Evolutionary conservation across 2,888 invertebrate genomes (phyloP).

Genomic region (Ennomos quercinarius): DNA sequence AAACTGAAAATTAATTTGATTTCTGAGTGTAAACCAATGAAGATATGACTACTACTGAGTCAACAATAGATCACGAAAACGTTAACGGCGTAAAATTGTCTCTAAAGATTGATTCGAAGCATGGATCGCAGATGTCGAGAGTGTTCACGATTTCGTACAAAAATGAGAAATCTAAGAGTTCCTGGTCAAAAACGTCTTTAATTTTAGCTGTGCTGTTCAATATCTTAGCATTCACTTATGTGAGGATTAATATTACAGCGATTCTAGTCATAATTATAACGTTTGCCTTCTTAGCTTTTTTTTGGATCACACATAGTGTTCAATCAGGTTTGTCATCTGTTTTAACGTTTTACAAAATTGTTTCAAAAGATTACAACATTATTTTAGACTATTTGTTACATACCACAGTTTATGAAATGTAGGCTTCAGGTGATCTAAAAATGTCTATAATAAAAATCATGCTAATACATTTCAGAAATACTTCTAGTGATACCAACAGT

Average conservation of each 20-base stretch:
- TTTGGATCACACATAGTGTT: slow-evolving; percentile 78
- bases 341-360: not conserved
- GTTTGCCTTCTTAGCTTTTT: slow-evolving; percentile 65
- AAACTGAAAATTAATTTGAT: not conserved
- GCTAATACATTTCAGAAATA: slow-evolving; percentile 61
- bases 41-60: slow-evolving; percentile 35
- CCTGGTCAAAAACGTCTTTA: slow-evolving; percentile 64
- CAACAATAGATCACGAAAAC: slow-evolving; percentile 62
- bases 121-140: slow-evolving; percentile 62
- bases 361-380: no score
- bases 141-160: slow-evolving; percentile 71
- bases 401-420: no score
- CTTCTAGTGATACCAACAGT: slow-evolving; percentile 75
- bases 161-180: slow-evolving; percentile 54
- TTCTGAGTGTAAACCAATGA: not conserved
- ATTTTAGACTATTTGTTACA: no score
- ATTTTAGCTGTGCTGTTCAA: slow-evolving; percentile 68
- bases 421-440: no score
- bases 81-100: slow-evolving; percentile 71
- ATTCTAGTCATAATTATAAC: slow-evolving; percentile 65
- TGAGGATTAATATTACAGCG: slow-evolving; percentile 66
- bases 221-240: slow-evolving; percentile 61
- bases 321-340: slow-evolving; percentile 61
- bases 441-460: not conserved
- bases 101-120: slow-evolving; percentile 58